Percentiles rank a stretch among this genome's conserved stretches.
phyloP scores from a whole-genome alignment of 2,888 invertebrate genomes.

The Tromatobia lineatoria region DNA sequence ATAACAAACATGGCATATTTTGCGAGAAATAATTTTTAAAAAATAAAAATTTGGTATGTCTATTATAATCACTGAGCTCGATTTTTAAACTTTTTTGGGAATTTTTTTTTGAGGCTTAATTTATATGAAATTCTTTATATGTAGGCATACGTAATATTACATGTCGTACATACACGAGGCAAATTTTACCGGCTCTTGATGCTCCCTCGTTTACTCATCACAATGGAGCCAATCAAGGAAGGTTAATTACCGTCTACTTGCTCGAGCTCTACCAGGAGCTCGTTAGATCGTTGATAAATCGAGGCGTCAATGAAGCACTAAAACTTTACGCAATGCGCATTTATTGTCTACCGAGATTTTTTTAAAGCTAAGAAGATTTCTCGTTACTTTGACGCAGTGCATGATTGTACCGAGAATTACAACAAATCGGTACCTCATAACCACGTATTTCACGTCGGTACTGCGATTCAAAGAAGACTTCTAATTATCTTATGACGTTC shows the following conservation, averaged over 20 bases:
- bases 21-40: too few relatives aligned
- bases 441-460: not conserved
- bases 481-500: not conserved
- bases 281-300: constrained; percentile 74
- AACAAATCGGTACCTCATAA: not conserved
- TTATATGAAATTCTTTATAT: too few relatives aligned
- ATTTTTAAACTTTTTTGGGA: too few relatives aligned
- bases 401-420: not conserved
- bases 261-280: constrained; percentile 56
- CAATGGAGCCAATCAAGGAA: constrained; percentile 76
- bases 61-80: too few relatives aligned
- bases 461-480: not conserved
- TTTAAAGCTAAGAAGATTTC: not conserved
- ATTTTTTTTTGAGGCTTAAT: too few relatives aligned
- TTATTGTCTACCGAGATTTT: constrained; percentile 13
- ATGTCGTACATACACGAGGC: constrained; percentile 41
- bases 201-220: constrained; percentile 70
- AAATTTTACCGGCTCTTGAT: constrained; percentile 32
- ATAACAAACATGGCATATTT: too few relatives aligned
- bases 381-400: not conserved
- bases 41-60: too few relatives aligned
- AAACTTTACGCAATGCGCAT: constrained; percentile 16
- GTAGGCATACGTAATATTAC: constrained; percentile 40
- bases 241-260: constrained; percentile 74
- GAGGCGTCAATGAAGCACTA: constrained; percentile 42